phyloP scores from a whole-genome alignment of 2,888 invertebrate species.

The Andrena minutula region DNA sequence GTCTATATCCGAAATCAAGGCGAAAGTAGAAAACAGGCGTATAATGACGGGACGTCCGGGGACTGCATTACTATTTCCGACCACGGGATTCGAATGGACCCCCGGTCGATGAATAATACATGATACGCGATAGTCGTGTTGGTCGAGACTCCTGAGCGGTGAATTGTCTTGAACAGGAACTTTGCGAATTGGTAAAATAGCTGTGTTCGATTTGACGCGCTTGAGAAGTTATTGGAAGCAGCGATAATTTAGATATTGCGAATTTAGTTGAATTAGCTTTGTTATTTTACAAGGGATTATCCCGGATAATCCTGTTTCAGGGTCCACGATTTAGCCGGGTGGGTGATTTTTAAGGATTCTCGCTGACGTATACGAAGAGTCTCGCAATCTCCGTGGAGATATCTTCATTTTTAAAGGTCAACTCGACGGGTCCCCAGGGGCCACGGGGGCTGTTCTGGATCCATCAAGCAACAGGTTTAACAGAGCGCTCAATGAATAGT shows the following conservation, averaged over 20 bases:
- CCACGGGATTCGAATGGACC: conserved; percentile 26
- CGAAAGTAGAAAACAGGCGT: conserved; percentile 56
- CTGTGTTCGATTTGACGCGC: conserved; percentile 20
- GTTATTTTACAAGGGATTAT: not conserved
- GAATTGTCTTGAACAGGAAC: conserved; percentile 37
- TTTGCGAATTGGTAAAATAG: conserved; percentile 16
- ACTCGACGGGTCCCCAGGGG: conserved; percentile 6
- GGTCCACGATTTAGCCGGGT: not conserved
- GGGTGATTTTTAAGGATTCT: not conserved
- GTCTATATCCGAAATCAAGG: conserved; percentile 33
- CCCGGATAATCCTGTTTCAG: conserved; percentile 4
- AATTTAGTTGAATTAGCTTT: not conserved
- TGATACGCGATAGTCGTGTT: conserved; percentile 51
- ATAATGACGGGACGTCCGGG: conserved; percentile 40
- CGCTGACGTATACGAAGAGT: not conserved
- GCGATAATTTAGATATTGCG: not conserved
- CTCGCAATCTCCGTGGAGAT: conserved; percentile 39
- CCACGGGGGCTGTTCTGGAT: conserved; percentile 35
- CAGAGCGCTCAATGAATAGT: conserved; percentile 76
- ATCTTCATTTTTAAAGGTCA: conserved; percentile 71
- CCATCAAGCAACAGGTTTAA: conserved; percentile 68
- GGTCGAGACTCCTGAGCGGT: conserved; percentile 30
- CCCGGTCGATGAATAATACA: conserved; percentile 62
- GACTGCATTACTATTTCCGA: conserved; percentile 56
- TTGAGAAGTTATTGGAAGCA: not conserved